phyloP scores from a whole-genome alignment of 1,140 invertebrate species.

The Bradysia coprophila region DNA sequence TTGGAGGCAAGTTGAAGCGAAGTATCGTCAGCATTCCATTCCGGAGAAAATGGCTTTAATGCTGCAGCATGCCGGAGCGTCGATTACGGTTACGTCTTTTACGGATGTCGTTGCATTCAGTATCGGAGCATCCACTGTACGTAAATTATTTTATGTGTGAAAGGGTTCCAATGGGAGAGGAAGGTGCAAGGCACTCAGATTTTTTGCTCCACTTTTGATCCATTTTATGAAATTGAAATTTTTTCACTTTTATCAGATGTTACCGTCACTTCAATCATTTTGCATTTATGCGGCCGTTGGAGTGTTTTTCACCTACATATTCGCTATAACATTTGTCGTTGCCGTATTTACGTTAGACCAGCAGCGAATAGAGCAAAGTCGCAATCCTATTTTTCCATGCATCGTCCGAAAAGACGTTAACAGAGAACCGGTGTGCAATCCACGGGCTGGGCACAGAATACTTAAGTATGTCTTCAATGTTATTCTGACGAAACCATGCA shows the following conservation, averaged over 20 bases:
- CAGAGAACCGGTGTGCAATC: conserved; percentile 3
- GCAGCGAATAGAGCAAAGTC: conserved; percentile 33
- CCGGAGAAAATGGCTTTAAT: conserved; percentile 42
- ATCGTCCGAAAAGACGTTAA: conserved; percentile 30
- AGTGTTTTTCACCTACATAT: conserved; percentile 50
- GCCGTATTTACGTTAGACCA: conserved; percentile 53
- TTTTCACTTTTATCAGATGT: conserved; percentile 36
- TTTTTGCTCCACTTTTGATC: conserved; percentile 1
- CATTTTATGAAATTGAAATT: no score
- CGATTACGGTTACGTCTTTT: conserved; percentile 65
- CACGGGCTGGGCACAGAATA: neutral
- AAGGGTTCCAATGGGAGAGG: no score
- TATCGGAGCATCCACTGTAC: conserved; percentile 45
- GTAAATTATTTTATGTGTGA: neutral
- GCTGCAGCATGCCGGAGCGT: conserved; percentile 60
- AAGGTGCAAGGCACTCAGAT: no score
- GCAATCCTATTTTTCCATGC: conserved; percentile 49
- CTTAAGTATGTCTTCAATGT: conserved; percentile 9
- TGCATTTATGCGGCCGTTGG: conserved; percentile 55
- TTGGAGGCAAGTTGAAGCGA: conserved; percentile 33
- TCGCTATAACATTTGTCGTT: conserved; percentile 61
- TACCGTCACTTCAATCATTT: conserved; percentile 54
- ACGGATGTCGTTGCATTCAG: conserved; percentile 66
- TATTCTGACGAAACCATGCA: conserved; percentile 18
- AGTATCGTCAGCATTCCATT: conserved; percentile 25